Base-by-base conservation (phyloP, 2,113 vertebrate genomes). In the Arenaria interpres region DNA sequence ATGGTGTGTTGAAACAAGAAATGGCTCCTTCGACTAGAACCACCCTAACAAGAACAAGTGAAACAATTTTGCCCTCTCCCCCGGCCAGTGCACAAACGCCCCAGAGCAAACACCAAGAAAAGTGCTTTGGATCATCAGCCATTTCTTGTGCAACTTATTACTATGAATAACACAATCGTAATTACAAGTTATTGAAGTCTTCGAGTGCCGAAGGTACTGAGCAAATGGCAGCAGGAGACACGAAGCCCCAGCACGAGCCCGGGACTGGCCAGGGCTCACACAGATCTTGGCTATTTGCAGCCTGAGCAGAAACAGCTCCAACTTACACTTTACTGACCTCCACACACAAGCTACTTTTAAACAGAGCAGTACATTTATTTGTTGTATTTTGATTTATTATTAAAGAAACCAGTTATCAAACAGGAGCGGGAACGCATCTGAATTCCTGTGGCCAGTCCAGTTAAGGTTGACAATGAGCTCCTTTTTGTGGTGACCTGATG, bases 1-100 rank as follows among this genome's bases (percentile, higher is more conserved):
- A 81, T 81, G 97, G 96, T 90, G 54, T 43, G 96, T 94, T 96
- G 92, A 79, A 91, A 91, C 96, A 97, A 97, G 96, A 97, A 98
- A 97, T 89, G 97, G 97, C 97, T 94, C 28, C 59, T 73, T 50
- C 6, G 39, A 30, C 62, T 53, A 21, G 32, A 68, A 48, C 0
- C 14, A 56, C 18, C 41, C 4, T 4, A 33, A 28, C 28, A 60
- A 63, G 30, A 81, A 74, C 22, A 21, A 30, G 21, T 8, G 46
- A 43, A 37, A 37, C 17, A 3, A 4, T 23, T 56, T 25, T 45
- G 68, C 41, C 12, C 37, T 57, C 81, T 84, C 89, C 81, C 68
- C 69, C 84, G 54, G 6, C 8, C 60, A 10, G 2, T 0, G 46
- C 28, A 59, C 67, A 9, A 30, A 18, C 12, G n/a, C 37, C 19